Conservation (phyloP, 2,797 vertebrate species). For the Onychomys arenicola region DNA sequence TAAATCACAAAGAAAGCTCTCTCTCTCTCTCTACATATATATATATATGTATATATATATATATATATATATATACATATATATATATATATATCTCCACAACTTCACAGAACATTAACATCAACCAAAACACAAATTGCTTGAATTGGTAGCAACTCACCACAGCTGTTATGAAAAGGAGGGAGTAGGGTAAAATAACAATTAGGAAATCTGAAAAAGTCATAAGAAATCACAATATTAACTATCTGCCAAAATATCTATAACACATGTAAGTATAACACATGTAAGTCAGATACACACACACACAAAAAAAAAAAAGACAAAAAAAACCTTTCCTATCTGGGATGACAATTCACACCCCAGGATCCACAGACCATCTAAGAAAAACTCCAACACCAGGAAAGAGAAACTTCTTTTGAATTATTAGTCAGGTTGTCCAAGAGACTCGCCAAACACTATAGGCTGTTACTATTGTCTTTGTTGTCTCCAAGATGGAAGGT, state of each 20-base stretch:
- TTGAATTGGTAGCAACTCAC: neutral
- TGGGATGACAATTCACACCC: neutral
- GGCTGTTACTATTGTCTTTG: neutral
- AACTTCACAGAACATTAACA: slow-evolving; percentile 4
- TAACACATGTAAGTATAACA: neutral
- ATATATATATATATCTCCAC: neutral
- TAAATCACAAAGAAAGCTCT: neutral
- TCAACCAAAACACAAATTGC: neutral
- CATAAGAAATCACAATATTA: neutral
- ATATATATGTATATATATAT: neutral
- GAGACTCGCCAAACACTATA: neutral
- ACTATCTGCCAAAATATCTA: neutral
- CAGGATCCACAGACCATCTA: neutral
- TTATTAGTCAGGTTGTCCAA: neutral
- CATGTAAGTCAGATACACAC: neutral
- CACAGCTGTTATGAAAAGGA: neutral
- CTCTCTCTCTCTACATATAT: neutral
- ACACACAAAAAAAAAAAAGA: no score
- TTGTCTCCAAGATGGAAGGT: neutral
- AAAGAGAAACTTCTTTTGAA: neutral
- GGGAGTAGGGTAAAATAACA: neutral
- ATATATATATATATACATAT: neutral
- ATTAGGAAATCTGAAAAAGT: neutral
- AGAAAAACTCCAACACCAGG: neutral
- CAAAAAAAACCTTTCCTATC: no score